A percentile compares a stretch with the other conserved stretches of the same genome.
Conservation (phyloP, 2,888 invertebrate genomes). For the Maniola hyperantus region DNA sequence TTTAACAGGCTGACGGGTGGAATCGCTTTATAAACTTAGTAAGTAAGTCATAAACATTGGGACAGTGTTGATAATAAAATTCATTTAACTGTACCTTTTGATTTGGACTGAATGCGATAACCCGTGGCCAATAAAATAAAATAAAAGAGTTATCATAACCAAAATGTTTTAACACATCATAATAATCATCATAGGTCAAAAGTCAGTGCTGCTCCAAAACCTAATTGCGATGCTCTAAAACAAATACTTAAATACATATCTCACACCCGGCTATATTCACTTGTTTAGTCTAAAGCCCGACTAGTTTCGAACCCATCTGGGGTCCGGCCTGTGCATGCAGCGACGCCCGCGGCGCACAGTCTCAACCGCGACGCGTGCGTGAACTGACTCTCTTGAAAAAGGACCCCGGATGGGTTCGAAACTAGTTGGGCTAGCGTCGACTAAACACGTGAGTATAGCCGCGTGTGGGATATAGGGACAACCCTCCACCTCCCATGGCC, state of each 20-base stretch:
- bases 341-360: too few species aligned
- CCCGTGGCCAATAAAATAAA: constrained; percentile 15
- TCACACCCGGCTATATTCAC: too few species aligned
- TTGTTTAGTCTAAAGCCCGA: too few species aligned
- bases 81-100: constrained; percentile 12
- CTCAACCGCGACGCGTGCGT: too few species aligned
- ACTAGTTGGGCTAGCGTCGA: too few species aligned
- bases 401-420: too few species aligned
- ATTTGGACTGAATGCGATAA: constrained; percentile 9
- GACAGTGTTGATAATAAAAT: not conserved
- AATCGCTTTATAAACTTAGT: not conserved
- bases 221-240: not conserved
- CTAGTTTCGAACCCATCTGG: too few species aligned
- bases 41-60: not conserved
- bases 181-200: constrained; percentile 1
- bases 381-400: too few species aligned
- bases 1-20: not conserved
- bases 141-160: constrained; percentile 1
- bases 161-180: constrained; percentile 3
- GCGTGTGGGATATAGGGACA: too few species aligned
- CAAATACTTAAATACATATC: not conserved
- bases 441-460: too few species aligned
- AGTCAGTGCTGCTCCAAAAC: not conserved
- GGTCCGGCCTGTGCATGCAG: too few species aligned
- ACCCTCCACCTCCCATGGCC: too few species aligned